Conservation (phyloP, 2,797 vertebrate genomes). For the Hozukius guyotensis region DNA sequence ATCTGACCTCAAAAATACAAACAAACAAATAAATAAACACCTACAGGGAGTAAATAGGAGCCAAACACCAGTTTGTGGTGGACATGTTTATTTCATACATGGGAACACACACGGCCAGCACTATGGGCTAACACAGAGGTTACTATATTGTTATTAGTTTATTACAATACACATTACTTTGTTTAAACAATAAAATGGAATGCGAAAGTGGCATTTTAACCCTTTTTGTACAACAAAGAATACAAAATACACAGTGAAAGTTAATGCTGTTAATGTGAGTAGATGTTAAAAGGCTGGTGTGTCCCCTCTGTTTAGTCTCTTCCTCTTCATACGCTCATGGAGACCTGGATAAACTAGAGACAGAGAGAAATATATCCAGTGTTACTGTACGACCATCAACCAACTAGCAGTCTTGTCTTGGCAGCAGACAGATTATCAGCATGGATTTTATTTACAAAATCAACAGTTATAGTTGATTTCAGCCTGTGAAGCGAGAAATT, state of each 20-base stretch:
- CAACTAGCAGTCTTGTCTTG: background rate
- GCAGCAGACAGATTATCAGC: background rate
- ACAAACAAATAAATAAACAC: no score
- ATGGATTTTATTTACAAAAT: no score
- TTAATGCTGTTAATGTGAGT: background rate
- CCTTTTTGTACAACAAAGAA: background rate
- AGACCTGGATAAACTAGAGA: constrained; percentile 76
- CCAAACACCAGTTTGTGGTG: background rate
- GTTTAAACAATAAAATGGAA: constrained; percentile 20
- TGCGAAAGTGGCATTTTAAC: background rate
- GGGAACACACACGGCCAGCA: background rate
- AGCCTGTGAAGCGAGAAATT: no score
- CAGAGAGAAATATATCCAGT: background rate
- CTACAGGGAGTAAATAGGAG: background rate
- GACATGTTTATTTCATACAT: background rate
- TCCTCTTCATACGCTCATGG: constrained; percentile 69
- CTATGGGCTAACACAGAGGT: background rate
- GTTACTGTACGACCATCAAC: background rate
- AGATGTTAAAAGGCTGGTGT: background rate
- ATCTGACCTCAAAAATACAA: background rate
- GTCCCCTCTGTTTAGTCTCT: background rate
- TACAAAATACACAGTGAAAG: background rate
- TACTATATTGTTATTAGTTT: background rate
- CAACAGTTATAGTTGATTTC: no score
- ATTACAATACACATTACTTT: background rate